Evolutionary conservation across 1,140 invertebrate species (phyloP).

Genomic region (Anoplophora glabripennis): DNA sequence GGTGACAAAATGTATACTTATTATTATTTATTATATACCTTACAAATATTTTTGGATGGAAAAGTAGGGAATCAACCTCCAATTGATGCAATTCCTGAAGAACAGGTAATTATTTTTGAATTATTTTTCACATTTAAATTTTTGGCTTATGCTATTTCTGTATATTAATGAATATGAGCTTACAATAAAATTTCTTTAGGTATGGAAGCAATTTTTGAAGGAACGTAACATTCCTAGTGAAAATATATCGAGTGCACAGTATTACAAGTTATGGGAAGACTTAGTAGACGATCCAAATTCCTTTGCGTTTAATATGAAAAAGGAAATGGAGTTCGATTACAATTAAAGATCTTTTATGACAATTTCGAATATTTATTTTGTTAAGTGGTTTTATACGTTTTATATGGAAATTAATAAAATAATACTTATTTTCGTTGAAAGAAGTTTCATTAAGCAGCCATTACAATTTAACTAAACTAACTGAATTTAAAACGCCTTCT

Average conservation of each 20-base stretch:
- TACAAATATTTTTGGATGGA: constrained; percentile 39
- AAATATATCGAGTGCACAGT: constrained; percentile 33
- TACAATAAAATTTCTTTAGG: constrained; percentile 22
- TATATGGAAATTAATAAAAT: no score
- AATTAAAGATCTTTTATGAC: constrained; percentile 13
- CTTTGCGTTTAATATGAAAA: constrained; percentile 37
- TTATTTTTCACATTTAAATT: no score
- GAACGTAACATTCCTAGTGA: constrained; percentile 23
- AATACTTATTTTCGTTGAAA: no score
- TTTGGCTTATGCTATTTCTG: no score
- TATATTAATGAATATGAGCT: no score
- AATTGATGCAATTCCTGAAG: constrained; percentile 18
- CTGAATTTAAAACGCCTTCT: no score
- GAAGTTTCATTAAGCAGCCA: no score
- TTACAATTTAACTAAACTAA: no score
- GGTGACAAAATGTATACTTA: constrained; percentile 43
- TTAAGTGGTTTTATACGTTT: no score
- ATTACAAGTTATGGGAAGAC: constrained; percentile 43
- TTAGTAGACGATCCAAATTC: constrained; percentile 38
- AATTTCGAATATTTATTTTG: no score
- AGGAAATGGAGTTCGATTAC: constrained; percentile 29
- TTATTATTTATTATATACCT: constrained; percentile 39
- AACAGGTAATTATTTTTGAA: constrained; percentile 27
- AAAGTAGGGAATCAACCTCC: constrained; percentile 32
- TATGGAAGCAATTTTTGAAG: constrained; percentile 39